phyloP scores from a whole-genome alignment of 2,888 invertebrate genomes.

The Adineta ricciae region DNA sequence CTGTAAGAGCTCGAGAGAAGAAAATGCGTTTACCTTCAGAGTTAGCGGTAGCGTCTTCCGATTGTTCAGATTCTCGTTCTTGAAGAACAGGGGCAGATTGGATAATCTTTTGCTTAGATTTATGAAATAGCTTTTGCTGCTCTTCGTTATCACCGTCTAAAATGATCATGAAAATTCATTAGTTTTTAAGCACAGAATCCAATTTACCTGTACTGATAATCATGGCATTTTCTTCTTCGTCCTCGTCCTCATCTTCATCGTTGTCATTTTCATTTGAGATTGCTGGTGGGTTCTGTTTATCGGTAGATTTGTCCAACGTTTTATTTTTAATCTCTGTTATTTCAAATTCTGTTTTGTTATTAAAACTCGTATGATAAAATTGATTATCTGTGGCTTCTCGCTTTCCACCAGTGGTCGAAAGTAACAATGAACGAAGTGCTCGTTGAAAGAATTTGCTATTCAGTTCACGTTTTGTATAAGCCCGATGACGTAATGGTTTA shows the following conservation, averaged over 20 bases:
- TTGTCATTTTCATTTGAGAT: not conserved
- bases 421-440: conserved; percentile 18
- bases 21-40: not conserved
- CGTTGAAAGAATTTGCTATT: not conserved
- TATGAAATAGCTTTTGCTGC: conserved; percentile 6
- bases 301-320: no score
- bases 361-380: conserved; percentile 1
- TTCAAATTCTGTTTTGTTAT: not conserved
- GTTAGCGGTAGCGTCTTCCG: not conserved
- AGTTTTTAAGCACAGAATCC: no score
- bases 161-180: no score
- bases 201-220: conserved; percentile 2
- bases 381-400: not conserved
- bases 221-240: not conserved
- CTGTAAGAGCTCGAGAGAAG: not conserved
- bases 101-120: not conserved
- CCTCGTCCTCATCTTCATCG: not conserved
- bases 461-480: not conserved
- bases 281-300: not conserved
- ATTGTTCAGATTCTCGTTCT: not conserved
- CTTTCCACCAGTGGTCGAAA: not conserved
- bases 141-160: conserved; percentile 4
- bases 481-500: not conserved
- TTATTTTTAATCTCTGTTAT: not conserved
- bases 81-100: conserved; percentile 2